Conservation (phyloP, 2,888 invertebrate genomes). For the Nomada goodeniana region DNA sequence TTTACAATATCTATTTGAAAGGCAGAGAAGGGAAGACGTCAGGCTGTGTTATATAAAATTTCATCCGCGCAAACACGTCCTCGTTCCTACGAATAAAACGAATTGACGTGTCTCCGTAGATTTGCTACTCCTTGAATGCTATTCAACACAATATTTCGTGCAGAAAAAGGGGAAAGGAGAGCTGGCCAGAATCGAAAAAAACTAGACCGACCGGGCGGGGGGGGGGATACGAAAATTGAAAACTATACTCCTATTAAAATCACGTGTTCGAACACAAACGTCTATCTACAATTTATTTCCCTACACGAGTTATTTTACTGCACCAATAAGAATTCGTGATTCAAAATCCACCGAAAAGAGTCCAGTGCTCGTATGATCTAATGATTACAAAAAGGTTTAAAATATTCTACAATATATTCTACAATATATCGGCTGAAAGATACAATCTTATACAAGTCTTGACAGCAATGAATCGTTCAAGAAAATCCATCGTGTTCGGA, state of each 20-base stretch:
- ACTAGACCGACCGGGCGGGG: not conserved
- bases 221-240: not conserved
- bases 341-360: too few species aligned
- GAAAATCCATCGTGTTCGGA: too few species aligned
- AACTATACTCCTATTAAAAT: slow-evolving; percentile 14
- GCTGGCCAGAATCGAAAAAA: not conserved
- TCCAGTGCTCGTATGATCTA: too few species aligned
- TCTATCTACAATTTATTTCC: too few species aligned
- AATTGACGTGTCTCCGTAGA: slow-evolving; percentile 31
- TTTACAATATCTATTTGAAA: slow-evolving; percentile 18
- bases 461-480: too few species aligned
- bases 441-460: too few species aligned
- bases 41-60: slow-evolving; percentile 32
- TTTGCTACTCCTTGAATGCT: slow-evolving; percentile 15
- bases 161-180: not conserved
- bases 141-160: not conserved
- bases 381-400: too few species aligned
- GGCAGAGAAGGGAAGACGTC: slow-evolving; percentile 1
- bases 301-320: too few species aligned
- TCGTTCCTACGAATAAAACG: slow-evolving; percentile 27
- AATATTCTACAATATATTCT: too few species aligned
- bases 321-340: too few species aligned
- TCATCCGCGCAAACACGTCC: slow-evolving; percentile 31
- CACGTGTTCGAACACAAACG: too few species aligned
- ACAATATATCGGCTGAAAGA: too few species aligned